Base-by-base conservation (phyloP, 2,113 vertebrate species). In the Sinocyclocheilus grahami region DNA sequence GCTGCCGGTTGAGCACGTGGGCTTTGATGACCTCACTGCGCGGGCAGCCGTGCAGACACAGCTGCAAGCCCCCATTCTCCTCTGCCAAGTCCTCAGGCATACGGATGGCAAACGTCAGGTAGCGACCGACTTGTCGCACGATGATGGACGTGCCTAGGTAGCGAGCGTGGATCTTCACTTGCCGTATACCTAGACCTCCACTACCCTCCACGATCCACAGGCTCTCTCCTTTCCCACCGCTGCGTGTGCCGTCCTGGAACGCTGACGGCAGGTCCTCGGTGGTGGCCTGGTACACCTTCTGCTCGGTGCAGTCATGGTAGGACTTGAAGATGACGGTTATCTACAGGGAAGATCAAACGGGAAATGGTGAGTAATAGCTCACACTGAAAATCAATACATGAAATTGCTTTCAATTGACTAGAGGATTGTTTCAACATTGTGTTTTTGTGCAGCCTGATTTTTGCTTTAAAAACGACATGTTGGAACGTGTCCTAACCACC, bases 271-370 rank as follows among this genome's bases (percentile, higher is more conserved):
- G 91, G 80, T 96, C 96, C 24, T 95, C 95, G 0, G 95, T 95
- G 39, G 95, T 95, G 83, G 96, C 96, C 90, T 96, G 96, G 90
- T 96, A 96, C 11, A 95, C 95, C 90, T 95, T 96, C 92, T 96
- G 96, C 79, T 96, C 96, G 0, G 95, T 95, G 86, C 95, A 96
- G 86, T 95, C 95, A 0, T 91, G 93, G 88, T 93, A 96, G 0
- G 93, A 93, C 91, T 96, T 96, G 86, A 96, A 96, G 90, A 96
- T 96, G 78, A 96, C 94, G 0, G 96, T 96, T 90, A 96, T 95
- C 96, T 96, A 90, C n/a, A 69, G 39, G n/a, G 33, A 33, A 86
- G 3, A n/a, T 5, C 53, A 42, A 62, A 51, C 39, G 0, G 51
- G 8, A 27, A 37, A 9, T 4, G 18, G 74, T 78, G 18, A 87